These are phyloP conservation scores for Melipona beecheii DNA, from an alignment of 2,888 invertebrate species.

Conservation along the genomic window DNA sequence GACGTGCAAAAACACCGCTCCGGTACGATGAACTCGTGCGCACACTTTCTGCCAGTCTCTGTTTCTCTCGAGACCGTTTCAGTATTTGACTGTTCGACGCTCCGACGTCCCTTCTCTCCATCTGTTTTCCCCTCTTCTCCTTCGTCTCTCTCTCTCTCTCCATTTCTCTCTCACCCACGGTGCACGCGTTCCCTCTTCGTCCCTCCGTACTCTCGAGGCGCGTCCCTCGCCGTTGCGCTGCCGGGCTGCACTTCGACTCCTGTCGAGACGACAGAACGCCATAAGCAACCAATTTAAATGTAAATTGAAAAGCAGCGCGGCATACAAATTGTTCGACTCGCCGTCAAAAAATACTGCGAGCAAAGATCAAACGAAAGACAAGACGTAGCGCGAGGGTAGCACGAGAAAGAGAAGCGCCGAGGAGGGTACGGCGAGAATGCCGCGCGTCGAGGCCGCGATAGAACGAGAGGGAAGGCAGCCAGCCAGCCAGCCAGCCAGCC, in stretches of 20 bases:
- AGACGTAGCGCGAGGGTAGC: slow-evolving; percentile 72
- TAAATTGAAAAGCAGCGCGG: slow-evolving; percentile 84
- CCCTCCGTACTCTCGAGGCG: neutral
- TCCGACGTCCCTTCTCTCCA: neutral
- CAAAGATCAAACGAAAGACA: slow-evolving; percentile 83
- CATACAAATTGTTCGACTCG: slow-evolving; percentile 84
- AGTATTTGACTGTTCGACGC: slow-evolving; percentile 82
- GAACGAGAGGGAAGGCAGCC: slow-evolving; percentile 51
- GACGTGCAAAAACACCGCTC: slow-evolving; percentile 61
- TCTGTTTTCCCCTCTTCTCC: neutral
- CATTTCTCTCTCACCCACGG: neutral
- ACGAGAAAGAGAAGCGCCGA: neutral
- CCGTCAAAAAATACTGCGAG: slow-evolving; percentile 84
- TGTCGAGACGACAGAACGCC: slow-evolving; percentile 82
- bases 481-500: slow-evolving; percentile 13
- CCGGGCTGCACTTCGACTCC: slow-evolving; percentile 79
- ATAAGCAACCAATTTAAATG: slow-evolving; percentile 84
- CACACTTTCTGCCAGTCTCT: slow-evolving; percentile 74
- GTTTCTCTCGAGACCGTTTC: slow-evolving; percentile 75
- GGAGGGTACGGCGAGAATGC: neutral
- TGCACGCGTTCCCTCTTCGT: neutral
- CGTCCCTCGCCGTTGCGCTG: slow-evolving; percentile 44
- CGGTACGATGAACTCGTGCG: slow-evolving; percentile 79
- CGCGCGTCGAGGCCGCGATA: slow-evolving; percentile 54
- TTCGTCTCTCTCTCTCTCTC: too few relatives aligned